Percentiles rank a stretch among this genome's conserved stretches.
Evolutionary conservation across 2,888 invertebrate genomes (phyloP).

Genomic region (Therioaphis trifolii): DNA sequence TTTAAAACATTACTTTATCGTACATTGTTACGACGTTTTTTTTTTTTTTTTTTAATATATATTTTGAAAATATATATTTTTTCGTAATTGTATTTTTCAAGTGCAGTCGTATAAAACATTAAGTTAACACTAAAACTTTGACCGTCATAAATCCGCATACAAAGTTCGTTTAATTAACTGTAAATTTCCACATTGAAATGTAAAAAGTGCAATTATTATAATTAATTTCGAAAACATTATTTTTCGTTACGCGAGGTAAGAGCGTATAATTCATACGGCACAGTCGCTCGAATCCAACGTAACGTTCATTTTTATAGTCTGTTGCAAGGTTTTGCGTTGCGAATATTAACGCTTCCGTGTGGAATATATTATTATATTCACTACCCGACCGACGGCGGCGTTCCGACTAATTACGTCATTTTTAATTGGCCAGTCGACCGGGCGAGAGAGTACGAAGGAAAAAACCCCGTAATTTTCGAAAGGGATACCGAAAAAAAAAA

Average conservation of each 20-base stretch:
- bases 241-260: neutral
- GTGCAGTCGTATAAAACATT: neutral
- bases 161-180: slow-evolving; percentile 20
- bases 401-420: too few species aligned
- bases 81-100: neutral
- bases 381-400: too few species aligned
- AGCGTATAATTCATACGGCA: neutral
- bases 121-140: neutral
- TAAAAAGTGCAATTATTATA: slow-evolving; percentile 23
- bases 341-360: too few species aligned
- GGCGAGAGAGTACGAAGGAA: too few species aligned
- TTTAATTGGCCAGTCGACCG: too few species aligned
- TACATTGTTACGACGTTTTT: too few species aligned
- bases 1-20: too few species aligned
- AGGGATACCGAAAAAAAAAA: too few species aligned
- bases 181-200: neutral
- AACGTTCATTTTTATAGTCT: neutral
- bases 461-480: too few species aligned
- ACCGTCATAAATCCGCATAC: neutral
- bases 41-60: too few species aligned
- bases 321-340: neutral
- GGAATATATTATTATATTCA: too few species aligned
- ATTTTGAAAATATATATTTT: too few species aligned
- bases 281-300: neutral
- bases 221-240: slow-evolving; percentile 32